Evolutionary conservation across 2,888 invertebrate species (phyloP).

Genomic region (Ormyrus labotus): DNA sequence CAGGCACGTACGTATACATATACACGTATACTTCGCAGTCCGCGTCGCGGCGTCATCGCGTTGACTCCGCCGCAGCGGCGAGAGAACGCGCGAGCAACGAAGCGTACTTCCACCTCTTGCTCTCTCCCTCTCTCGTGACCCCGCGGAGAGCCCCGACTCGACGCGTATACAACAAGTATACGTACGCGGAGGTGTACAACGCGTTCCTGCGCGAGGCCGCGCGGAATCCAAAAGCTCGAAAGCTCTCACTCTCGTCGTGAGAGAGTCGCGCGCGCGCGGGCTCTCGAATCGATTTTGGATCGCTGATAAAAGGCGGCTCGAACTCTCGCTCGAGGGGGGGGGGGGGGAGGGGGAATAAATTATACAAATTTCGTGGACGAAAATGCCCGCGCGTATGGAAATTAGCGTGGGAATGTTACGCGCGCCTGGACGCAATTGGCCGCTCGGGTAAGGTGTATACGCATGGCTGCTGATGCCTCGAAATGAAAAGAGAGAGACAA

Average conservation of each 20-base stretch:
- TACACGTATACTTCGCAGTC: background rate
- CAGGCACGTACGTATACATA: background rate
- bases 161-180: conserved; percentile 5
- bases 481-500: too few relatives aligned
- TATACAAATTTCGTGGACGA: conserved; percentile 7
- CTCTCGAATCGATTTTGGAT: conserved; percentile 16
- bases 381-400: conserved; percentile 25
- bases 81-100: conserved; percentile 67
- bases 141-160: conserved; percentile 48
- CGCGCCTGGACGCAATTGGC: background rate
- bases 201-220: background rate
- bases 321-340: background rate
- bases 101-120: conserved; percentile 75
- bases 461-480: background rate
- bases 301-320: background rate
- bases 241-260: too few relatives aligned
- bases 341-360: conserved; percentile 10
- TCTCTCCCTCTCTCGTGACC: conserved; percentile 64
- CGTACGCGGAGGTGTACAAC: too few relatives aligned
- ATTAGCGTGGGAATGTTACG: conserved; percentile 41
- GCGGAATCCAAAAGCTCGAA: too few relatives aligned
- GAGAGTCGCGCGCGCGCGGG: background rate
- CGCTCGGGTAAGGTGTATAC: background rate
- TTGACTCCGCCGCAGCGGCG: conserved; percentile 7
- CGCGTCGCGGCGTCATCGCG: conserved; percentile 18